A percentile compares a stretch with the other conserved stretches of the same genome.
These are phyloP conservation scores for Stenodera caucasica DNA, from an alignment of 2,888 invertebrate species.

Conservation along the genomic window DNA sequence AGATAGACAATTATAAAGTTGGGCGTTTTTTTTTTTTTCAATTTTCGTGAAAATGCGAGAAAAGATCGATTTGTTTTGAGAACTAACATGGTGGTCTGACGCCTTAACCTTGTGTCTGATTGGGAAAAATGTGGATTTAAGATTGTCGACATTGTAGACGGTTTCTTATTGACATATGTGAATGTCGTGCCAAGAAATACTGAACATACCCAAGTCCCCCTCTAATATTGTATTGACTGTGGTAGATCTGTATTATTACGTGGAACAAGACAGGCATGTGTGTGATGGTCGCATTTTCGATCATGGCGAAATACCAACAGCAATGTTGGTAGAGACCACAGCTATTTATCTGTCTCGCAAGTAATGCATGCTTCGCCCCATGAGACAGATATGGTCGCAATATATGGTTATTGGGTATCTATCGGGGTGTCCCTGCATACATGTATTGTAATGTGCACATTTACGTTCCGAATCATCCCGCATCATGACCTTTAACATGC, in stretches of 20 bases:
- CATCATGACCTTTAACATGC: slow-evolving; percentile 36
- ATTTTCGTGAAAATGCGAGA: too few relatives aligned
- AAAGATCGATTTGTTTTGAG: too few relatives aligned
- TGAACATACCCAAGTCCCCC: neutral
- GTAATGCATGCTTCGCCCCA: slow-evolving; percentile 49
- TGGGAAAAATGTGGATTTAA: neutral
- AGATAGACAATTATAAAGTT: too few relatives aligned
- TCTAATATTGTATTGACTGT: neutral
- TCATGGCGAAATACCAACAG: slow-evolving; percentile 14
- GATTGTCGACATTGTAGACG: neutral
- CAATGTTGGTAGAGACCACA: slow-evolving; percentile 32
- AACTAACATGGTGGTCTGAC: neutral
- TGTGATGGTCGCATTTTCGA: slow-evolving; percentile 18
- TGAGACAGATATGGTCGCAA: slow-evolving; percentile 52
- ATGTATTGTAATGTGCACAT: slow-evolving; percentile 46
- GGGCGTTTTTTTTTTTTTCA: too few relatives aligned
- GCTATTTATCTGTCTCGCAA: slow-evolving; percentile 51
- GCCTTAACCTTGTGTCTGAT: too few relatives aligned
- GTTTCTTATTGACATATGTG: neutral
- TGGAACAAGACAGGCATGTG: slow-evolving; percentile 4
- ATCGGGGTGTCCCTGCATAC: slow-evolving; percentile 49
- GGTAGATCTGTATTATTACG: too few relatives aligned
- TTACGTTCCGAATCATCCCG: slow-evolving; percentile 47
- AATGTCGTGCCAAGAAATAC: slow-evolving; percentile 4
- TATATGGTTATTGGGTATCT: slow-evolving; percentile 54